Evolutionary conservation across 2,113 vertebrate genomes (phyloP).

Genomic region (Spheniscus mendiculus): DNA sequence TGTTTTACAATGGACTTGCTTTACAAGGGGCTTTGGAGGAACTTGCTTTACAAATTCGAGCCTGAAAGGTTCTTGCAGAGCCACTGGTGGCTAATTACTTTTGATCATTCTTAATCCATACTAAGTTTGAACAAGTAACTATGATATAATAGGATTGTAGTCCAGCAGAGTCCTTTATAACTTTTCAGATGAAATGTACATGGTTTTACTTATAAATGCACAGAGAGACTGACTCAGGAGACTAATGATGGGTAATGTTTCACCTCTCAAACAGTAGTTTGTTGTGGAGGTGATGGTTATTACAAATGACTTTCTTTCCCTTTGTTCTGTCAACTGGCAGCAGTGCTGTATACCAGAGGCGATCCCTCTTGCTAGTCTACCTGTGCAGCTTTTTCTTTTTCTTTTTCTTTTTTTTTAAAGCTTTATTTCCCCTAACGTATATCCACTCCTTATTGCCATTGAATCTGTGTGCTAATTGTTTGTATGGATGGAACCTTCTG

Average conservation of each 20-base stretch:
- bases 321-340: background rate
- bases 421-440: background rate
- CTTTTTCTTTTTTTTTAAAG: background rate
- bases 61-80: constrained; percentile 3
- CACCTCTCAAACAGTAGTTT: background rate
- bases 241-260: background rate
- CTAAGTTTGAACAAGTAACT: constrained; percentile 6
- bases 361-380: background rate
- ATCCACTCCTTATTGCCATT: background rate
- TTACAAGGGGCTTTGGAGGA: constrained; percentile 1
- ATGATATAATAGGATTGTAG: background rate
- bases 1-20: background rate
- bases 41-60: background rate
- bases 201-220: background rate
- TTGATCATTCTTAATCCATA: constrained; percentile 17
- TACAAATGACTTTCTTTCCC: background rate
- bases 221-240: background rate
- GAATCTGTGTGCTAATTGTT: background rate
- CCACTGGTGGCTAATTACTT: background rate
- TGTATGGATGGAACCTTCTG: background rate
- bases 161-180: background rate
- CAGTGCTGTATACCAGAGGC: background rate
- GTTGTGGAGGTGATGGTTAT: background rate
- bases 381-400: background rate
- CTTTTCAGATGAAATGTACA: background rate